A percentile compares a stretch with the other conserved stretches of the same genome.
These are phyloP conservation scores for Xanthia togata DNA, from an alignment of 2,888 invertebrate genomes.

Conservation along the genomic window DNA sequence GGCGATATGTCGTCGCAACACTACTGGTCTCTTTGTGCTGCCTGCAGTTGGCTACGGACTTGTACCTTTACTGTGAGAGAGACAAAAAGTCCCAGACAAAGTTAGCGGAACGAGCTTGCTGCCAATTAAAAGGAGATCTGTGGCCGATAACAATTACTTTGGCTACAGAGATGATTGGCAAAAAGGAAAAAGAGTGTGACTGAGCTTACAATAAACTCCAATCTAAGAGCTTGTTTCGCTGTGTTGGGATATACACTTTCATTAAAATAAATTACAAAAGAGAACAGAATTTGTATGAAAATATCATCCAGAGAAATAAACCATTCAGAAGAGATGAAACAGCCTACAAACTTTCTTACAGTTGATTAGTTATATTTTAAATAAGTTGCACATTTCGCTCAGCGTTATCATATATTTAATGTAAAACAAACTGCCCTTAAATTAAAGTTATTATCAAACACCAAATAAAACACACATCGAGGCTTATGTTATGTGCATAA, in stretches of 20 bases:
- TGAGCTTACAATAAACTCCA: constrained; percentile 3
- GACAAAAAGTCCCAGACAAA: constrained; percentile 26
- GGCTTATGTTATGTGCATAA: constrained; percentile 55
- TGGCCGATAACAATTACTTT: constrained; percentile 39
- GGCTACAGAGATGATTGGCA: constrained; percentile 12
- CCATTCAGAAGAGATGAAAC: background rate
- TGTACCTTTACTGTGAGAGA: background rate
- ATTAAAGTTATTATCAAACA: constrained; percentile 26
- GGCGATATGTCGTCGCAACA: too few species aligned
- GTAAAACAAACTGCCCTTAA: background rate
- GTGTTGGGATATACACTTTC: too few species aligned
- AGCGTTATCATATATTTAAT: background rate
- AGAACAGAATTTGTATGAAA: background rate
- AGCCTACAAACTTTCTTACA: background rate
- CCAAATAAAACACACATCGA: constrained; percentile 46
- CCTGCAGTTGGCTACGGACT: too few species aligned
- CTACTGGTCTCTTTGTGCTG: too few species aligned
- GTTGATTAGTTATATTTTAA: background rate
- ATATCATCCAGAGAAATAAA: background rate
- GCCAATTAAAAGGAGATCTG: constrained; percentile 43
- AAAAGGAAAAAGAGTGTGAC: constrained; percentile 16
- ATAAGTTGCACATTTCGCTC: background rate
- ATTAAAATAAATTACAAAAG: background rate
- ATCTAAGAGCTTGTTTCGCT: background rate
- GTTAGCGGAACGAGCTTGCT: background rate